phyloP scores from a whole-genome alignment of 2,113 vertebrate species.

The Isurus oxyrinchus region DNA sequence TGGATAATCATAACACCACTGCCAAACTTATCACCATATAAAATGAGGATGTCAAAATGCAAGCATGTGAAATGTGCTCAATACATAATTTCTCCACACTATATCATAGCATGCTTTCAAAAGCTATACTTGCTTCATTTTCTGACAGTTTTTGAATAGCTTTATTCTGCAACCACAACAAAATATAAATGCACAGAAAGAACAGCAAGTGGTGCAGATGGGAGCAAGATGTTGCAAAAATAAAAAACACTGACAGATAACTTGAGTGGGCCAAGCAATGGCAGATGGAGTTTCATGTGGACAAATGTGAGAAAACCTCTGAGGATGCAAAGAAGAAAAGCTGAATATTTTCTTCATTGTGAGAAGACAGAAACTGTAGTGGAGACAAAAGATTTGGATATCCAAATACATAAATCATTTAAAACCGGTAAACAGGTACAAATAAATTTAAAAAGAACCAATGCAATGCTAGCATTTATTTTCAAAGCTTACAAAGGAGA shows the following conservation, averaged over 20 bases:
- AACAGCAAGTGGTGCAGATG: neutral
- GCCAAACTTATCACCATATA: neutral
- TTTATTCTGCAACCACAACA: neutral
- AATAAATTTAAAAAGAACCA: neutral
- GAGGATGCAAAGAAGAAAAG: neutral
- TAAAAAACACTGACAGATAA: neutral
- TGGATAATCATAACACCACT: neutral
- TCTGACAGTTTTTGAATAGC: neutral
- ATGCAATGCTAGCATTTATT: neutral
- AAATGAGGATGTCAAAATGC: neutral
- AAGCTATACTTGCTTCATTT: neutral
- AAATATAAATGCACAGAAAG: neutral
- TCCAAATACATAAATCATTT: neutral
- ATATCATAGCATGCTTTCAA: neutral
- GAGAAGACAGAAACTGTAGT: neutral
- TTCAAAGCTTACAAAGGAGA: neutral
- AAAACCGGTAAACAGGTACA: neutral
- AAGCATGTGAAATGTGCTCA: neutral
- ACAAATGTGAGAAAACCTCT: neutral
- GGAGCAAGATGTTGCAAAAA: neutral
- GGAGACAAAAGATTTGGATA: neutral
- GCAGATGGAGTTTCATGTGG: neutral
- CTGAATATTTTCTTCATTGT: neutral
- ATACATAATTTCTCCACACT: neutral
- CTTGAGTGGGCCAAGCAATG: too few relatives aligned